phyloP scores from a whole-genome alignment of 1,140 invertebrate species.

The Drosophila asahinai region DNA sequence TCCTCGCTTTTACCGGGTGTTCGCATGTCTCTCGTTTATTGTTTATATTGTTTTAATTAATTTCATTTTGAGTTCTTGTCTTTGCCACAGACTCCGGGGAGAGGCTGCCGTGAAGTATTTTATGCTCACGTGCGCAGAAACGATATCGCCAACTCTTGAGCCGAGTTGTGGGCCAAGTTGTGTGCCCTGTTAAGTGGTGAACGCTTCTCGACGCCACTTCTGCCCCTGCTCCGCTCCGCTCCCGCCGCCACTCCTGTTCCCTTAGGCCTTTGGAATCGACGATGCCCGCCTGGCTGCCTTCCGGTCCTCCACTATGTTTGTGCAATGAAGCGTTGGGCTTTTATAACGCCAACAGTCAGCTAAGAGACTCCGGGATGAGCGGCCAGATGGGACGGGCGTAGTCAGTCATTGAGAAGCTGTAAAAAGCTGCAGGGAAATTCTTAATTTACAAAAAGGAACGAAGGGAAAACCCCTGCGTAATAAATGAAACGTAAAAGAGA shows the following conservation, averaged over 20 bases:
- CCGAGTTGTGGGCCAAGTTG: constrained; percentile 65
- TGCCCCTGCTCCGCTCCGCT: not conserved
- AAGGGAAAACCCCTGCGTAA: constrained; percentile 63
- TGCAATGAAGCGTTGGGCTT: constrained; percentile 80
- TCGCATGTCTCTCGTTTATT: constrained; percentile 47
- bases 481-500: constrained; percentile 74
- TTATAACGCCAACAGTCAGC: constrained; percentile 80
- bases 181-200: constrained; percentile 67
- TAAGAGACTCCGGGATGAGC: constrained; percentile 52
- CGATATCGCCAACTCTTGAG: constrained; percentile 46
- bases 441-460: constrained; percentile 69
- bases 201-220: constrained; percentile 16
- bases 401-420: constrained; percentile 69
- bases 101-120: constrained; percentile 35
- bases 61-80: constrained; percentile 66
- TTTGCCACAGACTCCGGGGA: constrained; percentile 45
- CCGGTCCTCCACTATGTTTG: constrained; percentile 72
- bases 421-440: constrained; percentile 74
- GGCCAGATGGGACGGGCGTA: constrained; percentile 13
- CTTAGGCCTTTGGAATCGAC: constrained; percentile 65
- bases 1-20: not conserved
- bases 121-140: constrained; percentile 70
- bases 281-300: constrained; percentile 47
- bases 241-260: not conserved
- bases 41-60: constrained; percentile 78